Conservation (phyloP, 2,113 vertebrate genomes). For the Illadopsis cleaveri region DNA sequence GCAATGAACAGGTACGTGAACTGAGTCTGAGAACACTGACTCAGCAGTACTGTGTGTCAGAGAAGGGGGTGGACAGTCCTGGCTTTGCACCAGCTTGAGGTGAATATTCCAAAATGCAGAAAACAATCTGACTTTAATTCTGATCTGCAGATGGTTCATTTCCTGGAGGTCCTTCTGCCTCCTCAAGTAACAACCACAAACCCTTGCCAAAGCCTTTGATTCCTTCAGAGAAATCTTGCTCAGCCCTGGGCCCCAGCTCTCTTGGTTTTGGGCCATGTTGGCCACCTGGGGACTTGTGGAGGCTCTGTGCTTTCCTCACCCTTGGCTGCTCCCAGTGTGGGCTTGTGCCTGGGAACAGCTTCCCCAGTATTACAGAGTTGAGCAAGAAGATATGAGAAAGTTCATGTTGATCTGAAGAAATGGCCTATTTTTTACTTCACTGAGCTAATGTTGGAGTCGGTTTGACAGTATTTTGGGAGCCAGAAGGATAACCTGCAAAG, state of each 20-base stretch:
- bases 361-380: background rate
- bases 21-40: background rate
- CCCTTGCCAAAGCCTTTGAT: background rate
- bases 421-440: background rate
- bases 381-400: background rate
- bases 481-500: background rate
- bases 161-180: background rate
- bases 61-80: background rate
- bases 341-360: background rate
- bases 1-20: background rate
- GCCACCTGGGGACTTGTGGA: background rate
- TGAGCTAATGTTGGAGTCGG: background rate
- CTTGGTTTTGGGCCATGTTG: background rate
- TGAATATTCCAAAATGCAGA: background rate
- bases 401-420: background rate
- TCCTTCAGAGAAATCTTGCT: background rate
- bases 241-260: background rate
- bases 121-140: background rate
- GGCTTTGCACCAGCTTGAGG: background rate
- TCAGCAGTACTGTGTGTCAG: background rate
- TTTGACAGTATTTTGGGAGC: background rate
- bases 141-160: background rate
- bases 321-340: background rate
- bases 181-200: background rate
- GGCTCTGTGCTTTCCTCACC: background rate